phyloP scores from a whole-genome alignment of 2,797 vertebrate species.

The Coendou prehensilis region DNA sequence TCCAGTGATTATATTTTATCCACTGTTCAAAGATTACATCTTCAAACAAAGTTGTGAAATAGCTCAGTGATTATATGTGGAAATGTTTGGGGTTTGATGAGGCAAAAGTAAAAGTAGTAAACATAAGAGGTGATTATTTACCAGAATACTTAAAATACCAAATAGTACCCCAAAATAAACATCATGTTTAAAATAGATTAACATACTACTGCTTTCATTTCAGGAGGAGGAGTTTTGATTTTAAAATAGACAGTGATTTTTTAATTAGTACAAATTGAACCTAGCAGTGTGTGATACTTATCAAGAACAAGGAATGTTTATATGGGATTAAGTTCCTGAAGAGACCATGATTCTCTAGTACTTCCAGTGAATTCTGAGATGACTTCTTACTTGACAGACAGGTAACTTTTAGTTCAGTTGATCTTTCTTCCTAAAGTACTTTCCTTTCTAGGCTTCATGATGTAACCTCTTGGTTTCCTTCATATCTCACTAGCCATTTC shows the following conservation, averaged over 20 bases:
- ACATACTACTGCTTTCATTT: slow-evolving; percentile 79
- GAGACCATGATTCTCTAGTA: background rate
- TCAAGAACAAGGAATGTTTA: slow-evolving; percentile 40
- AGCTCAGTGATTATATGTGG: slow-evolving; percentile 55
- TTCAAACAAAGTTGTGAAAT: slow-evolving; percentile 45
- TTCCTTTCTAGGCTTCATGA: slow-evolving; percentile 9
- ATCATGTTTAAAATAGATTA: slow-evolving; percentile 80
- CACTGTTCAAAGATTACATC: slow-evolving; percentile 52
- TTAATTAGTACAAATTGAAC: slow-evolving; percentile 66
- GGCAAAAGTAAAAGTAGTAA: slow-evolving; percentile 77
- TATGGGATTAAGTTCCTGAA: slow-evolving; percentile 40
- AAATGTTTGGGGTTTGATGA: slow-evolving; percentile 70
- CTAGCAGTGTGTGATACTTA: slow-evolving; percentile 35
- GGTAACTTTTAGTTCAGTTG: background rate
- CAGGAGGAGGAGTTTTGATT: slow-evolving; percentile 72
- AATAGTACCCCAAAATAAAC: slow-evolving; percentile 80
- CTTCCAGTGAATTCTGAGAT: background rate
- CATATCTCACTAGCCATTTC: background rate
- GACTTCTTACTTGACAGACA: background rate
- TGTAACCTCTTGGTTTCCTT: slow-evolving; percentile 33
- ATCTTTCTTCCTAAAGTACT: background rate
- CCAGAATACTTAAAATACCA: slow-evolving; percentile 81
- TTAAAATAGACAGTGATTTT: slow-evolving; percentile 80
- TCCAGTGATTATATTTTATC: slow-evolving; percentile 54
- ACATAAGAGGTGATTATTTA: slow-evolving; percentile 81